These are phyloP conservation scores for Icerya purchasi DNA, from an alignment of 2,888 invertebrate species.

Conservation along the genomic window DNA sequence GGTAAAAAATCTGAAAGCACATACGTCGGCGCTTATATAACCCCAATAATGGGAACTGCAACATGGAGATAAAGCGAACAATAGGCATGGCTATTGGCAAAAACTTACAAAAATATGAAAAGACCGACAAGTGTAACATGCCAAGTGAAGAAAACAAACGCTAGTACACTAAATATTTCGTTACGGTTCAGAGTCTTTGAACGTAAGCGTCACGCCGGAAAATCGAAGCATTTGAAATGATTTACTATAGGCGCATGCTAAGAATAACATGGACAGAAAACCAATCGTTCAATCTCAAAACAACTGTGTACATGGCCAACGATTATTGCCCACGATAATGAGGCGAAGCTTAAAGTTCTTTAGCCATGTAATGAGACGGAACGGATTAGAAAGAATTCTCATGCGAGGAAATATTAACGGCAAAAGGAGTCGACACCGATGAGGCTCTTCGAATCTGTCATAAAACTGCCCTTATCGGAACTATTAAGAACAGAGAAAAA, in stretches of 20 bases:
- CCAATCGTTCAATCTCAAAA: too few relatives aligned
- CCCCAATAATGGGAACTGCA: too few relatives aligned
- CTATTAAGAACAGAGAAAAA: too few relatives aligned
- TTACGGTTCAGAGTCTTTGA: neutral
- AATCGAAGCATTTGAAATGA: neutral
- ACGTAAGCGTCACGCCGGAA: neutral
- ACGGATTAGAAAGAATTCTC: neutral
- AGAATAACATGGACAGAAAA: neutral
- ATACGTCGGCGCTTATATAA: too few relatives aligned
- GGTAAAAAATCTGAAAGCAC: too few relatives aligned
- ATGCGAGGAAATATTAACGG: neutral
- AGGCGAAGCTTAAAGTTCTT: neutral
- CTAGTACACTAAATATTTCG: neutral
- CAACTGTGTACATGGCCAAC: too few relatives aligned
- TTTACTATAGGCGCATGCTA: neutral
- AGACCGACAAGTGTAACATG: neutral
- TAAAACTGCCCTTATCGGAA: too few relatives aligned
- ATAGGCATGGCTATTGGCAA: too few relatives aligned
- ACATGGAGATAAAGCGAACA: too few relatives aligned
- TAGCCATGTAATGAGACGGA: neutral
- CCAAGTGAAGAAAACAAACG: neutral
- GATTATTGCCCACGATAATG: too few relatives aligned
- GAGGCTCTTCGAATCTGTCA: neutral
- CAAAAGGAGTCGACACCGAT: neutral
- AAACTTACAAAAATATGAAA: neutral